These are phyloP conservation scores for Chironomus tepperi DNA, from an alignment of 1,140 invertebrate genomes.

Conservation along the genomic window DNA sequence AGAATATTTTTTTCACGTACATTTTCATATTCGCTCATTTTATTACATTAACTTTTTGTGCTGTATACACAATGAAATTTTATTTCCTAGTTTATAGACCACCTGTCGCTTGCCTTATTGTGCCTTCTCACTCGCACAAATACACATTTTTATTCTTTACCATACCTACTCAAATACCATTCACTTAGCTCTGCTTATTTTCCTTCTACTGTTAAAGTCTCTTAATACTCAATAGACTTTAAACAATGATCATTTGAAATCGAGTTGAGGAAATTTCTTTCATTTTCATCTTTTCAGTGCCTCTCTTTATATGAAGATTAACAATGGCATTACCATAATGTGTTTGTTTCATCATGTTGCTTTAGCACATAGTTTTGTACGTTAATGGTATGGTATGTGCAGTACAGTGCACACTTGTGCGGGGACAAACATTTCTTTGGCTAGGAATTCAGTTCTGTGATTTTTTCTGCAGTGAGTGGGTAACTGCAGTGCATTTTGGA, in stretches of 20 bases:
- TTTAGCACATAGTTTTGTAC: neutral
- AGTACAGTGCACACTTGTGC: no score
- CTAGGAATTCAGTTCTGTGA: no score
- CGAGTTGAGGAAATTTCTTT: conserved; percentile 7
- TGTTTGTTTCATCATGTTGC: conserved; percentile 10
- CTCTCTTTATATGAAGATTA: conserved; percentile 1
- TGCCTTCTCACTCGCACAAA: neutral
- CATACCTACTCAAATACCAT: neutral
- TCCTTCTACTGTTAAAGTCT: no score
- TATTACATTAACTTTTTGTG: neutral
- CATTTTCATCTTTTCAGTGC: neutral
- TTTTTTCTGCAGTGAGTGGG: no score
- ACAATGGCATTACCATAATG: conserved; percentile 16
- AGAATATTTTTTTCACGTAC: no score
- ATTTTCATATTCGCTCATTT: no score
- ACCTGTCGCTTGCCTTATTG: conserved; percentile 1
- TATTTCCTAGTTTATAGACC: conserved; percentile 21
- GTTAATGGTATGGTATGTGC: no score
- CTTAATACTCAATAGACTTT: neutral
- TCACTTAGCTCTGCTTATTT: neutral
- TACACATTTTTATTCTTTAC: no score
- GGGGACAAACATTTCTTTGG: no score
- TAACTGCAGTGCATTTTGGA: no score
- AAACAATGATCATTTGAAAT: conserved; percentile 6
- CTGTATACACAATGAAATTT: conserved; percentile 10